Evolutionary conservation across 1,140 invertebrate genomes (phyloP), one percentile per base, ranked within the genome.

Genomic region (Heliconius hermathena): DNA sequence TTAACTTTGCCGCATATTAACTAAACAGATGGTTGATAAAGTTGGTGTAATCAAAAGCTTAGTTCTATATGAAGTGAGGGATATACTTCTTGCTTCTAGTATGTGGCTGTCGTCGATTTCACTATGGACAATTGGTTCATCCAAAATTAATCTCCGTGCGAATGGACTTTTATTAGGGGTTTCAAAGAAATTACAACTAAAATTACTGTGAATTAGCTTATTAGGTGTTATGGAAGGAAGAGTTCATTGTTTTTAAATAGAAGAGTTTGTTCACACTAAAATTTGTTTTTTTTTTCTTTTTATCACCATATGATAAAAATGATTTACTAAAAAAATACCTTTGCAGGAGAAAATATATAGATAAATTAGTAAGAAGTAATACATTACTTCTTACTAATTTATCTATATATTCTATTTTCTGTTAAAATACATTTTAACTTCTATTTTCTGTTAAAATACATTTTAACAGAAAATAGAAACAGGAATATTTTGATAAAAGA

Each of bases 41-140:
- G 41, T 72, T 66, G 16, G 54, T 60, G 70, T 79, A 85, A 85
- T 85, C 83, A 83, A 83, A 81, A 83, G 79, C 81, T 83, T 83
- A 81, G 26, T 66, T 66, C 9, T 1, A 6, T 66, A 66, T 29
- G 60, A 66, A 81, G 75, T 73, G 33, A 66, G 18, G 20, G 18
- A 16, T 52, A 52, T 52, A 52, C 49, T 20, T 20, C 4, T 52
- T 8, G 20, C 49, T 20, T 52, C 18, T 72, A 60, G 82, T 83
- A 82, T 83, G 71, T 54, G 26, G 52, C 71, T 77, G 73, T 82
- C 81, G 74, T 76, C 77, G 36, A 75, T 70, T 76, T 57, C 54
- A 81, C 81, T 82, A 77, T 85, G 82, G 73, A 82, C 81, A 82
- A 78, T 77, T 79, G 72, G 46, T 66, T n/a, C 22, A 70, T 76